These are phyloP conservation scores for Globia sparganii DNA, from an alignment of 2,888 invertebrate species.

Conservation along the genomic window DNA sequence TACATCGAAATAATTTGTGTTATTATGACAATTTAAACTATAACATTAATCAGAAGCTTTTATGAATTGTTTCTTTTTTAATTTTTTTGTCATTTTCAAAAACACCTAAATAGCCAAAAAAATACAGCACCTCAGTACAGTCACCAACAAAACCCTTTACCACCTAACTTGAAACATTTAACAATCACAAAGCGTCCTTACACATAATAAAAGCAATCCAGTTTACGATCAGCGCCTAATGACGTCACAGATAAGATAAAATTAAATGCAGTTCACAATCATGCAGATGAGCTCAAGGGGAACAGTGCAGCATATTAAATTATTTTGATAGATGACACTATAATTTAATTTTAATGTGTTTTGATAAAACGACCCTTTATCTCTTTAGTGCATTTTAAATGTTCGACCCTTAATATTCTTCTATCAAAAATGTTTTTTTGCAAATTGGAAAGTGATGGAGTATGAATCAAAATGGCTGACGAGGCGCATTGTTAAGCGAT, in stretches of 20 bases:
- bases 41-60: background rate
- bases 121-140: background rate
- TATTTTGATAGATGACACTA: conserved; percentile 87
- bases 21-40: conserved; percentile 1
- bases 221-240: conserved; percentile 73
- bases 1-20: conserved; percentile 13
- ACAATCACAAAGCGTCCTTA: conserved; percentile 40
- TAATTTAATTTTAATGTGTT: conserved; percentile 89
- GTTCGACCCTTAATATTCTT: conserved; percentile 71
- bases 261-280: conserved; percentile 83
- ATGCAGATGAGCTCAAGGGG: conserved; percentile 76
- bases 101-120: background rate
- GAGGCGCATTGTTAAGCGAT: conserved; percentile 67
- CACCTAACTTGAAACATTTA: background rate
- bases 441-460: conserved; percentile 74
- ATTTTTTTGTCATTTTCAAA: background rate
- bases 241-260: conserved; percentile 85
- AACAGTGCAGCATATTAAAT: conserved; percentile 84
- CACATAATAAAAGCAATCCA: conserved; percentile 69
- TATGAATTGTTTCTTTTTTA: too few species aligned
- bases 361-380: conserved; percentile 83
- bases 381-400: conserved; percentile 69
- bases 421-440: conserved; percentile 67
- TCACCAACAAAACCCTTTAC: background rate
- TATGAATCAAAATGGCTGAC: conserved; percentile 58